Evolutionary conservation across 2,113 vertebrate species (phyloP), one percentile per base, ranked within the genome.

Genomic region (Xerus inauris): DNA sequence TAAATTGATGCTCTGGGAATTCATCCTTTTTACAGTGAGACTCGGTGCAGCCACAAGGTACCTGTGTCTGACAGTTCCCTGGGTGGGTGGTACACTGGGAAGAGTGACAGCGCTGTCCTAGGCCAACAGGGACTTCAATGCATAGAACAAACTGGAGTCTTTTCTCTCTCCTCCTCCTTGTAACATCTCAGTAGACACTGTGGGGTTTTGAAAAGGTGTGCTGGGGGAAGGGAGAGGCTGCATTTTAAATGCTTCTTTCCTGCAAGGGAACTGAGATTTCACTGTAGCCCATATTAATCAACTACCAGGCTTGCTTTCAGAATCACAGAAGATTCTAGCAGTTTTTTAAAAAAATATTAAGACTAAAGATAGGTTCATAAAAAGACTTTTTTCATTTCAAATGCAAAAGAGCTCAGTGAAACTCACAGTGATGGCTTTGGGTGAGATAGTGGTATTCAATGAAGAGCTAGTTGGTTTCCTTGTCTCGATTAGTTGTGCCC

Each of bases 351-450:
- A 93, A 24, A 90, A 77, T 72, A 40, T 94, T 6, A 96, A 76
- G 54, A 94, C 85, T 84, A 64, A 93, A 94, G 72, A 89, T 32
- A 32, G 26, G 45, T 40, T 73, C 94, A 86, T 95, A 82, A 86
- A 93, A 93, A 22, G 10, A 76, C 79, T 96, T 96, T 96, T 72
- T 88, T 80, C 0, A 97, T 89, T 96, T 96, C 72, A 97, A 95
- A 87, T 51, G 47, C 45, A 91, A 98, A 95, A 30, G 57, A 89
- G 19, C 79, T 65, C 45, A 40, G 54, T 49, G 87, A 40, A 94
- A 87, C 77, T 89, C 80, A 28, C 10, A 49, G 81, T 0, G 47
- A 85, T 22, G 86, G 79, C 45, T 59, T 65, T 9, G 76, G 86
- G 35, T 40, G 72, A 26, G 16, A 3, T 1, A 51, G n/a, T 26